Conservation (phyloP, 2,797 vertebrate species). For the Sebastes reedi region DNA sequence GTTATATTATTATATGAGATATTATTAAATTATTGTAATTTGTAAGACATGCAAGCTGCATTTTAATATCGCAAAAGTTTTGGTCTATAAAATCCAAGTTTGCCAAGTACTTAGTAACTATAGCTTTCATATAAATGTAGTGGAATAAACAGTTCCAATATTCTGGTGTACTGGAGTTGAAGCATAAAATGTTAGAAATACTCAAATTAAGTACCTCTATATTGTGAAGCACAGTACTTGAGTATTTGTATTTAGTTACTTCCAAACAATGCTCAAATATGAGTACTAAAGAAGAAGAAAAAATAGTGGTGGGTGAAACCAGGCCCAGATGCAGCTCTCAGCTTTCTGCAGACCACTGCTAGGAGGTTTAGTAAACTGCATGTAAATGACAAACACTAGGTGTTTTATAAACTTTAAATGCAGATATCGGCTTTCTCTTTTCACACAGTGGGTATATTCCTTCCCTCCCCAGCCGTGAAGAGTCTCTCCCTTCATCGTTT, state of each 20-base stretch:
- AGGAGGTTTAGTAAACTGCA: not conserved
- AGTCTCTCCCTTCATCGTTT: conserved; percentile 38
- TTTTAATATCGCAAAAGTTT: not conserved
- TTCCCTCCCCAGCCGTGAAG: not conserved
- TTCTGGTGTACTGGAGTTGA: not conserved
- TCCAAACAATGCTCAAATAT: not conserved
- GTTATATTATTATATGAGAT: not conserved
- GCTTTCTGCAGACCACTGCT: not conserved
- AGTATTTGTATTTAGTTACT: not conserved
- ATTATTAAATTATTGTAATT: not conserved
- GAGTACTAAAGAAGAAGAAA: not conserved
- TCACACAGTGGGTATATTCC: conserved; percentile 14
- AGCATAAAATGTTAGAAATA: not conserved
- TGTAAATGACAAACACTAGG: not conserved
- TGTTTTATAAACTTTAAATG: conserved; percentile 13
- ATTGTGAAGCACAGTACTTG: not conserved
- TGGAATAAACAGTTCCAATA: not conserved
- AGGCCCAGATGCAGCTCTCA: not conserved
- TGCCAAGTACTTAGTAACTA: not conserved
- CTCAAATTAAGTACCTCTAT: not conserved
- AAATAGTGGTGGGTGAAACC: not conserved
- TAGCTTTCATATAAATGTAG: not conserved
- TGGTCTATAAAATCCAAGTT: not conserved
- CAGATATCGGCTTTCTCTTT: conserved; percentile 39
- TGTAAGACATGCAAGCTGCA: not conserved